phyloP scores from a whole-genome alignment of 92 coral and sea anemone genomes.

The Phymanthus crucifer region DNA sequence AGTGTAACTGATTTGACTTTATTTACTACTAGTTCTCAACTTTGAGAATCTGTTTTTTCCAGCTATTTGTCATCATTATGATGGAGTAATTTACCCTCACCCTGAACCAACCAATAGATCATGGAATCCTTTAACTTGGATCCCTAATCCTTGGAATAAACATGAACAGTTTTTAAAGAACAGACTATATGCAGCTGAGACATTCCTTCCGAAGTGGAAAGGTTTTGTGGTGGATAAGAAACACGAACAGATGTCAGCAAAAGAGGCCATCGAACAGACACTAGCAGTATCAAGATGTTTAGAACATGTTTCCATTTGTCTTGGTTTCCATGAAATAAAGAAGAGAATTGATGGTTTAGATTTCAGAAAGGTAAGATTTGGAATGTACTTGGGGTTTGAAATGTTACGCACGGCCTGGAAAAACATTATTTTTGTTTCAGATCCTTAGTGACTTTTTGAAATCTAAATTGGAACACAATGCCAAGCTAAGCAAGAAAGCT shows the following conservation, averaged over 20 bases:
- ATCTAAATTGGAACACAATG: too few species aligned
- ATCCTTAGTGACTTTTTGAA: too few species aligned
- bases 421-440: too few species aligned
- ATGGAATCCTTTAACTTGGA: background rate
- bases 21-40: too few species aligned
- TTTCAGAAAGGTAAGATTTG: constrained; percentile 32
- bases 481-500: too few species aligned
- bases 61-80: constrained; percentile 54
- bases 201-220: constrained; percentile 58
- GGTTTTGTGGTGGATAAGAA: constrained; percentile 38
- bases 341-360: constrained; percentile 1
- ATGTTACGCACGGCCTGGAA: too few species aligned
- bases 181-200: constrained; percentile 5
- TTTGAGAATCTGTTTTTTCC: too few species aligned
- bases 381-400: background rate
- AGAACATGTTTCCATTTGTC: constrained; percentile 10
- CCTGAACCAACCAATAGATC: background rate
- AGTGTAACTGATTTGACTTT: too few species aligned
- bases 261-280: constrained; percentile 37
- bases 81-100: constrained; percentile 51
- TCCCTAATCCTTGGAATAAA: background rate
- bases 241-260: constrained; percentile 30
- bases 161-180: background rate
- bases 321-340: background rate
- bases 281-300: background rate